Percentiles rank a stretch among this genome's conserved stretches.
These are phyloP conservation scores for Plusia festucae DNA, from an alignment of 2,888 invertebrate genomes.

Conservation along the genomic window DNA sequence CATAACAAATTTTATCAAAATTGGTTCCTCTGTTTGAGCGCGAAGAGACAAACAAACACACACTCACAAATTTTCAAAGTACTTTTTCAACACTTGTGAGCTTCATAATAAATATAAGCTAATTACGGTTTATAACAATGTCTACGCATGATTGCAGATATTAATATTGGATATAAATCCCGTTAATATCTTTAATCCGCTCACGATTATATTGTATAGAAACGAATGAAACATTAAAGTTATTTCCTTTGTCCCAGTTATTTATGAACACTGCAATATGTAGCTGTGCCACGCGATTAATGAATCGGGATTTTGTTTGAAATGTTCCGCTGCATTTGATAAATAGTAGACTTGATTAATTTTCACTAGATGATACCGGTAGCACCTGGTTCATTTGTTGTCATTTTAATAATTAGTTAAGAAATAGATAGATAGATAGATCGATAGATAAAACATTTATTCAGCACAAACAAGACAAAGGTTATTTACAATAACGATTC, in stretches of 20 bases:
- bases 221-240: neutral
- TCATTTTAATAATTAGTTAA: too few species aligned
- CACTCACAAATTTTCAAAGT: too few species aligned
- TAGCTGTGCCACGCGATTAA: conserved; percentile 11
- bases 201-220: conserved; percentile 2
- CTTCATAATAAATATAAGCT: too few species aligned
- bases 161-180: neutral
- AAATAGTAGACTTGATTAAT: conserved; percentile 10
- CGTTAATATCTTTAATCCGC: neutral
- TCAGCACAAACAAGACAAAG: too few species aligned
- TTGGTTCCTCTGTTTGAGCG: too few species aligned
- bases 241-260: neutral
- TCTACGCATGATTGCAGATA: conserved; percentile 3
- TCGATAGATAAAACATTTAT: too few species aligned
- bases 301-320: conserved; percentile 7
- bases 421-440: too few species aligned
- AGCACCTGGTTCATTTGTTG: neutral
- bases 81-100: too few species aligned
- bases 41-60: too few species aligned
- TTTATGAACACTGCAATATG: neutral
- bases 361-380: neutral
- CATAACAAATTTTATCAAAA: too few species aligned
- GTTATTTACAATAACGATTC: too few species aligned
- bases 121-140: neutral
- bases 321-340: neutral